Conservation (phyloP, 2,113 vertebrate species). For the Rana temporaria region DNA sequence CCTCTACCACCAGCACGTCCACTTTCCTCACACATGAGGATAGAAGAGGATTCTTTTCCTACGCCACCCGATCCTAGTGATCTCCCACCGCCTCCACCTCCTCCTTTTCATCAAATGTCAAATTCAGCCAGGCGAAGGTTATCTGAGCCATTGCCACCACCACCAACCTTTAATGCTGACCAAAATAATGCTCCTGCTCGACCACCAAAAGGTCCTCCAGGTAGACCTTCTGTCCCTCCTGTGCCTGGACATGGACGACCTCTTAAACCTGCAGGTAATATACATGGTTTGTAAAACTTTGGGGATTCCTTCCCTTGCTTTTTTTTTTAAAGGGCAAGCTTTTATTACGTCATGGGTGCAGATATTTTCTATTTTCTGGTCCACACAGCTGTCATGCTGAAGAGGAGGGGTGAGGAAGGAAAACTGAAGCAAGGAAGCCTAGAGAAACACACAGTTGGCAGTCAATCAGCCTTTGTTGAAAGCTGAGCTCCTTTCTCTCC, state of each 20-base stretch:
- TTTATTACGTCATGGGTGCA: no score
- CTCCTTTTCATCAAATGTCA: not conserved
- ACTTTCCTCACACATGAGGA: fast-evolving
- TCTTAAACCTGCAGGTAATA: conserved; percentile 4
- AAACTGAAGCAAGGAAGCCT: no score
- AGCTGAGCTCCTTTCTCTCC: no score
- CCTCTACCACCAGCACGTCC: not conserved
- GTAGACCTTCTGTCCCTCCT: conserved; percentile 72
- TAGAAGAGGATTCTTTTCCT: conserved; percentile 1
- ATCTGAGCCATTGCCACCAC: conserved; percentile 64
- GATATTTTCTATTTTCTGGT: no score
- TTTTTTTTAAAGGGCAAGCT: no score
- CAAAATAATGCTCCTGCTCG: conserved; percentile 65
- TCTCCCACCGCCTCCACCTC: conserved; percentile 55
- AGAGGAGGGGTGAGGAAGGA: no score
- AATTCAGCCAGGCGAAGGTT: conserved; percentile 15
- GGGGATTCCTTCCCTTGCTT: no score
- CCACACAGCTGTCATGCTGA: no score
- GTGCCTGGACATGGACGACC: conserved; percentile 71
- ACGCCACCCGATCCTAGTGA: conserved; percentile 20
- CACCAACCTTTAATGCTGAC: conserved; percentile 34
- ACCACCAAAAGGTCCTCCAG: conserved; percentile 74
- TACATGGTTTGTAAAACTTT: not conserved
- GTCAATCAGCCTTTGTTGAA: no score
- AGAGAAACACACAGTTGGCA: no score